phyloP scores from a whole-genome alignment of 2,797 vertebrate species.

The Macropus fuliginosus region DNA sequence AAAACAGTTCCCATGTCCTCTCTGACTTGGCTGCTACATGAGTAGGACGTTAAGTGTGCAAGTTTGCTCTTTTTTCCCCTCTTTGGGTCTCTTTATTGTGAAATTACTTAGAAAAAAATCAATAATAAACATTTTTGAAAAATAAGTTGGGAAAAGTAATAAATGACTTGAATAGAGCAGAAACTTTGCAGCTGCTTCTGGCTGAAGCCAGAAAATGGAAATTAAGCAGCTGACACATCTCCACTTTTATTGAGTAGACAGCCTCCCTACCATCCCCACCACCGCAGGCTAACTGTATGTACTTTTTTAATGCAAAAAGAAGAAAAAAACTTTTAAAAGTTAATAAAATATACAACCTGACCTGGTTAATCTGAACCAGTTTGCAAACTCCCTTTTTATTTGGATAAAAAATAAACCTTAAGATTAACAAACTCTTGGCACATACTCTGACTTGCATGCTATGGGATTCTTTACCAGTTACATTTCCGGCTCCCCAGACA shows the following conservation, averaged over 20 bases:
- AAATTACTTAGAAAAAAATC: conserved; percentile 61
- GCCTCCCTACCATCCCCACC: conserved; percentile 47
- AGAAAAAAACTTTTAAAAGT: conserved; percentile 65
- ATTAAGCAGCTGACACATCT: conserved; percentile 64
- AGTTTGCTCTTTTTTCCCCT: conserved; percentile 48
- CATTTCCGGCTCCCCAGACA: conserved; percentile 76
- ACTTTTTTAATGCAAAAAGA: conserved; percentile 63
- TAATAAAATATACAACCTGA: conserved; percentile 74
- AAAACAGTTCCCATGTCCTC: conserved; percentile 32
- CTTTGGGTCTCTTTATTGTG: conserved; percentile 28
- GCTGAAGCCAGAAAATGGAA: conserved; percentile 62
- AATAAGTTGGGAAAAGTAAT: conserved; percentile 69
- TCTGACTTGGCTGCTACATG: conserved; percentile 12
- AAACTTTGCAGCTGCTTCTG: conserved; percentile 69
- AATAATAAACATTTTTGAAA: conserved; percentile 65
- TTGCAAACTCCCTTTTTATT: conserved; percentile 74
- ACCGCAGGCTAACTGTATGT: conserved; percentile 46
- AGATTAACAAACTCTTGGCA: conserved; percentile 78
- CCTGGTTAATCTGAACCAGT: conserved; percentile 76
- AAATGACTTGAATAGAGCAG: conserved; percentile 64
- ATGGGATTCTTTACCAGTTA: conserved; percentile 77
- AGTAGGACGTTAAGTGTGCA: conserved; percentile 18
- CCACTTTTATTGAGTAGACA: conserved; percentile 70
- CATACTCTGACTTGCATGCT: conserved; percentile 60
- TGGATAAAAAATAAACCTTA: conserved; percentile 73